Evolutionary conservation across 2,797 vertebrate species (phyloP), one percentile per base, ranked within the genome.

Genomic region (Numenius phaeopus): DNA sequence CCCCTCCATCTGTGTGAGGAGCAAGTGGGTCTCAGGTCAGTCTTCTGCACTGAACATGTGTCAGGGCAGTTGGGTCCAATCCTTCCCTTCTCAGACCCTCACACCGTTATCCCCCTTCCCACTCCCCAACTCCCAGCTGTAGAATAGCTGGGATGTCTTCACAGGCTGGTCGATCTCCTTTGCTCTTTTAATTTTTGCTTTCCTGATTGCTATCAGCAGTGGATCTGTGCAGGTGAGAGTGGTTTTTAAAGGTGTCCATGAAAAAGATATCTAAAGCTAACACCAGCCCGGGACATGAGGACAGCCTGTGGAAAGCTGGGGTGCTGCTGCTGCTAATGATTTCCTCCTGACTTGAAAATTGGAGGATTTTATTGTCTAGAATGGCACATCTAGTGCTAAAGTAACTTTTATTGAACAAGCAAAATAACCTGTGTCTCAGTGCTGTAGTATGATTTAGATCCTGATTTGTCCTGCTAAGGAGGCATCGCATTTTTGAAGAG

Each of bases 1-100:
- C 44, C 46, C 37, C 30, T 87, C 26, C 19, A 7, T n/a, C 75
- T 67, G 12, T 5, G 14, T 30, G 46, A 86, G 76, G 20, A 69
- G 34, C 16, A 40, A 72, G 29, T 1, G 61, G n/a, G n/a, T 65
- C 21, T 83, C 50, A 7, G 69, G 66, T 62, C 49, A 52, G 59
- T n/a, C 18, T 79, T 65, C 29, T 34, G 39, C 55, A 13, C 1
- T 17, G 22, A 44, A 44, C 8, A 1, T 0, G 2, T 22, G 26
- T 32, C 21, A 4, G 0, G 12, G 61, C 21, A 24, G 40, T 7
- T 20, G 42, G 65, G 54, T 85, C 24, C 44, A 20, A 40, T n/a
- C 44, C 16, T 50, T 54, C 34, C 23, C 24, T 64, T 59, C 39
- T 7, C 22, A 69, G 81, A 42, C 39, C n/a, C n/a, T 50, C 3